Evolutionary conservation across 2,888 invertebrate genomes (phyloP).

Genomic region (Boloria selene): DNA sequence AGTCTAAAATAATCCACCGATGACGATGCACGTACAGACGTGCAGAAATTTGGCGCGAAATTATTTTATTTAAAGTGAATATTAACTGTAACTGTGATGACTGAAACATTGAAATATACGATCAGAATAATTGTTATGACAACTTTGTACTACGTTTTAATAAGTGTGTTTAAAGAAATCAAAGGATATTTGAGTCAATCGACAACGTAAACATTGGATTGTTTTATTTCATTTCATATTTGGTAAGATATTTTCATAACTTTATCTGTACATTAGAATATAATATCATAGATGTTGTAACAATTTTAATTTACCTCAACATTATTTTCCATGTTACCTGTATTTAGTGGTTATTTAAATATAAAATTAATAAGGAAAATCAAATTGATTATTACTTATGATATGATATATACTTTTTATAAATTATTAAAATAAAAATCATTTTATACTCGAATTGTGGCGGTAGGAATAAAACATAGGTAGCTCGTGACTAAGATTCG

Average conservation of each 20-base stretch:
- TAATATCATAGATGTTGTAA: background rate
- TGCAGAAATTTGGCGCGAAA: constrained; percentile 51
- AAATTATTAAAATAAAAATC: too few species aligned
- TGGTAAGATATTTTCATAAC: constrained; percentile 39
- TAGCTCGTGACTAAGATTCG: too few species aligned
- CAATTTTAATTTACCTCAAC: too few species aligned
- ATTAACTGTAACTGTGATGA: constrained; percentile 60
- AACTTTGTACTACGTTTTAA: constrained; percentile 63
- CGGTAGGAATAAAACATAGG: too few species aligned
- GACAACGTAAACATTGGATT: constrained; percentile 47
- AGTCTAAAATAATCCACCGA: constrained; percentile 58
- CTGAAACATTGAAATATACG: constrained; percentile 64
- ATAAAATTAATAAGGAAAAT: too few species aligned
- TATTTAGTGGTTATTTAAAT: too few species aligned
- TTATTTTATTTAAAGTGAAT: constrained; percentile 30
- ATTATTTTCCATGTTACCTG: too few species aligned
- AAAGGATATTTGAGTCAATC: constrained; percentile 57
- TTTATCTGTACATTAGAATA: background rate
- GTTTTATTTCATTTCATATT: constrained; percentile 38
- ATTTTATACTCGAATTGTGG: too few species aligned
- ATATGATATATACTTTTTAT: too few species aligned
- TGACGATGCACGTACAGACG: constrained; percentile 46
- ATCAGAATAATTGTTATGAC: constrained; percentile 63
- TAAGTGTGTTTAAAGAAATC: constrained; percentile 67
- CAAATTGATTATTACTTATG: too few species aligned